A percentile compares a stretch with the other conserved stretches of the same genome.
These are phyloP conservation scores for Tridacna crocea DNA, from an alignment of 2,888 invertebrate species.

Conservation along the genomic window DNA sequence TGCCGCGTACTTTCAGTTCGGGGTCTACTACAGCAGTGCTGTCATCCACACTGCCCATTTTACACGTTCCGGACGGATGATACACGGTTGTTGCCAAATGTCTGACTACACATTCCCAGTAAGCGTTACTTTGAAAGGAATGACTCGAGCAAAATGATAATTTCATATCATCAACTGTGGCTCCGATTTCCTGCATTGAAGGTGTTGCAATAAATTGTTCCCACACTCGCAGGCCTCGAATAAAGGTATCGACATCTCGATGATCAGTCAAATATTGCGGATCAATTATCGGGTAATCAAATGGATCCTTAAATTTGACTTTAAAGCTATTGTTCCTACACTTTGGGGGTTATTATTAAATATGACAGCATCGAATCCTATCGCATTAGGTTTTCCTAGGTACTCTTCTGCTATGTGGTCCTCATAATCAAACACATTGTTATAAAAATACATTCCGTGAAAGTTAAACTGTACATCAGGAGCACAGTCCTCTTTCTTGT, in stretches of 20 bases:
- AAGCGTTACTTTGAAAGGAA: constrained; percentile 51
- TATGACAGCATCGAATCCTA: constrained; percentile 3
- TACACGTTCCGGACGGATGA: constrained; percentile 91
- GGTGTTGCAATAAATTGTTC: constrained; percentile 49
- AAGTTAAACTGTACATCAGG: constrained; percentile 51
- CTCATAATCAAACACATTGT: constrained; percentile 27
- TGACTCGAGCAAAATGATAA: constrained; percentile 47
- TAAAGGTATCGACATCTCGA: constrained; percentile 86
- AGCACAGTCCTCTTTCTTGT: constrained; percentile 31
- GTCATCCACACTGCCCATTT: constrained; percentile 87
- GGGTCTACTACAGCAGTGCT: constrained; percentile 88
- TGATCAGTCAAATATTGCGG: constrained; percentile 92
- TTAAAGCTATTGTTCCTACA: constrained; percentile 91
- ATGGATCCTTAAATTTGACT: constrained; percentile 90
- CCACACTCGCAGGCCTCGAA: constrained; percentile 46
- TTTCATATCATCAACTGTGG: constrained; percentile 38
- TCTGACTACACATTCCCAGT: constrained; percentile 61
- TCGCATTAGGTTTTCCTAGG: constrained; percentile 12
- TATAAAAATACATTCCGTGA: constrained; percentile 6
- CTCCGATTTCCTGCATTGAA: constrained; percentile 52
- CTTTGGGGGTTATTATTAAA: constrained; percentile 87
- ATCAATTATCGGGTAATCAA: constrained; percentile 92
- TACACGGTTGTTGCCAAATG: constrained; percentile 51
- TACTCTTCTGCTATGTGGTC: constrained; percentile 44
- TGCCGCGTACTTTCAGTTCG: constrained; percentile 1